Percentiles rank a stretch among this genome's conserved stretches.
Conservation (phyloP, 2,888 invertebrate species). For the Heliconius ismenius region DNA sequence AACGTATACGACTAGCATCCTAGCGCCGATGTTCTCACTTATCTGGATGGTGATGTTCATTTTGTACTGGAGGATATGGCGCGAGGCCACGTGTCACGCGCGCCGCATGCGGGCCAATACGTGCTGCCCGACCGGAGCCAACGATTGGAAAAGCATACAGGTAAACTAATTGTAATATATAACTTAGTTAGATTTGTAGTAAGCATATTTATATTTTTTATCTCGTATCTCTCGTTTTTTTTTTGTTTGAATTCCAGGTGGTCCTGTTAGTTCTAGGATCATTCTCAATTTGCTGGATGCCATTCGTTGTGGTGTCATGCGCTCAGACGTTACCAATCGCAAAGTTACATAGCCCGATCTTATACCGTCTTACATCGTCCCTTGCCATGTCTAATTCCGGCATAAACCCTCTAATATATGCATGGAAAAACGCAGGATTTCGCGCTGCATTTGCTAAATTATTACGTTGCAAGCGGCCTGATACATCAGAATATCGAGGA, state of each 20-base stretch:
- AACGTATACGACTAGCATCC: constrained; percentile 75
- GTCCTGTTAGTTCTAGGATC: constrained; percentile 89
- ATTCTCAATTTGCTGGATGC: constrained; percentile 91
- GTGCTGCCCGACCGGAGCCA: constrained; percentile 80
- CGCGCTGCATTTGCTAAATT: constrained; percentile 87
- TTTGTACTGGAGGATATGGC: constrained; percentile 89
- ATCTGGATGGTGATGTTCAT: constrained; percentile 89
- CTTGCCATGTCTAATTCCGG: constrained; percentile 91
- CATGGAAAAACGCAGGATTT: constrained; percentile 92
- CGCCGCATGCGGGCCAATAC: constrained; percentile 84
- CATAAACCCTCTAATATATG: constrained; percentile 91
- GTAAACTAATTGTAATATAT: constrained; percentile 61
- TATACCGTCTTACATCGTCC: constrained; percentile 85
- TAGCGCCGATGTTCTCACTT: constrained; percentile 87
- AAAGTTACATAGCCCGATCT: constrained; percentile 76
- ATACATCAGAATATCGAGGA: constrained; percentile 79
- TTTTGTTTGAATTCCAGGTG: constrained; percentile 83
- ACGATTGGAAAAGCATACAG: constrained; percentile 90
- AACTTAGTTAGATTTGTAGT: background rate
- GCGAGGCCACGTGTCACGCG: constrained; percentile 88
- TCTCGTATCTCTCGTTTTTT: too few relatives aligned
- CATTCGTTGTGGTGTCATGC: constrained; percentile 87
- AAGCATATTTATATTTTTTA: background rate
- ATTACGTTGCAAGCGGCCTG: constrained; percentile 84
- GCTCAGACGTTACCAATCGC: constrained; percentile 81